These are phyloP conservation scores for Scaptomyza polygonia DNA, from an alignment of 2,888 invertebrate genomes.

Conservation along the genomic window DNA sequence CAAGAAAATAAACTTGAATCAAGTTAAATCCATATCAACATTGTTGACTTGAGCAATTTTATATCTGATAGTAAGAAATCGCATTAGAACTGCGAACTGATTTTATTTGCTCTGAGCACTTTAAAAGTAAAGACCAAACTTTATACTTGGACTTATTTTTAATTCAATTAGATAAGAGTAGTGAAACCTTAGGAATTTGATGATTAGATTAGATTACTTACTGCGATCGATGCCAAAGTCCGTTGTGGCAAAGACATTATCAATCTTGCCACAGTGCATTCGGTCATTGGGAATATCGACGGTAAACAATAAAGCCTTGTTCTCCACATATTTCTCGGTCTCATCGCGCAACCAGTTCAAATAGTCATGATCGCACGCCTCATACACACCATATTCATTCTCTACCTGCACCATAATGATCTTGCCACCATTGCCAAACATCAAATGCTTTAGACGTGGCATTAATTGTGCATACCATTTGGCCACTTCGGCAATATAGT, in stretches of 20 bases:
- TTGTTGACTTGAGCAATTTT: too few species aligned
- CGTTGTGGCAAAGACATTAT: constrained; percentile 90
- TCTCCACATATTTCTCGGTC: constrained; percentile 83
- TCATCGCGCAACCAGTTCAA: constrained; percentile 88
- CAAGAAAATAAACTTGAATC: too few species aligned
- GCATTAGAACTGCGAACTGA: too few species aligned
- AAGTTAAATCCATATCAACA: too few species aligned
- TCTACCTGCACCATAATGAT: constrained; percentile 94
- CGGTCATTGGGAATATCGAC: constrained; percentile 89
- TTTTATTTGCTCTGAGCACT: too few species aligned
- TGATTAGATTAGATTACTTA: constrained; percentile 44
- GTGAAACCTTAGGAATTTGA: not conserved
- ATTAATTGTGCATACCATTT: constrained; percentile 86
- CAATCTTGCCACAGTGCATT: constrained; percentile 88
- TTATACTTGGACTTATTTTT: not conserved
- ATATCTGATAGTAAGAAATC: too few species aligned
- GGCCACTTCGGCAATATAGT: constrained; percentile 85
- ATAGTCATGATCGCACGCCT: constrained; percentile 89
- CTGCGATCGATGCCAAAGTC: constrained; percentile 89
- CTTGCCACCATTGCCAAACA: constrained; percentile 91
- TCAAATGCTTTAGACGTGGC: constrained; percentile 84
- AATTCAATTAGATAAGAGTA: too few species aligned
- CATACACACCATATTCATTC: constrained; percentile 95
- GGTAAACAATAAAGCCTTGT: constrained; percentile 89
- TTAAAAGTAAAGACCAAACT: too few species aligned